A percentile compares a stretch with the other conserved stretches of the same genome.
phyloP scores from a whole-genome alignment of 2,888 invertebrate species.

The Elysia crispata region DNA sequence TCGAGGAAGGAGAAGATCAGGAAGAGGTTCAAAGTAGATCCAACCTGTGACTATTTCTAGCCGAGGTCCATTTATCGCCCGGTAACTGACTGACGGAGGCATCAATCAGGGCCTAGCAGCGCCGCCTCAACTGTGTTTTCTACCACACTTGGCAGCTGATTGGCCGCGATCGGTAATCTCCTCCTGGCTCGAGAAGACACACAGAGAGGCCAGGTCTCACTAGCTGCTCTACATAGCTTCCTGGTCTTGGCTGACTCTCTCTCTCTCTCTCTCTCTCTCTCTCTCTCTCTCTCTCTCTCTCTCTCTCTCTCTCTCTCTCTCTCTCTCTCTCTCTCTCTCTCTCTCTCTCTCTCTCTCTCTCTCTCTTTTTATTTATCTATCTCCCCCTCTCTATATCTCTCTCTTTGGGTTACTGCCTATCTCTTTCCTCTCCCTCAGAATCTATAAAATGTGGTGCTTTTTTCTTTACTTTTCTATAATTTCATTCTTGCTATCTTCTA shows the following conservation, averaged over 20 bases:
- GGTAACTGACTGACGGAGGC: no score
- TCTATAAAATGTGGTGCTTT: no score
- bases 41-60: no score
- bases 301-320: neutral
- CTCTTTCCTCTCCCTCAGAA: neutral
- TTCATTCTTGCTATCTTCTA: no score
- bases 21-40: no score
- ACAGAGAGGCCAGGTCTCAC: neutral
- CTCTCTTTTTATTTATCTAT: neutral
- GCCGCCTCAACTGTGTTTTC: no score
- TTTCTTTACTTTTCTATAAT: no score
- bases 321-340: neutral
- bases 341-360: neutral
- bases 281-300: neutral
- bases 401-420: constrained; percentile 2
- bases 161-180: neutral
- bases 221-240: no score
- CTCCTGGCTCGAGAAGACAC: neutral
- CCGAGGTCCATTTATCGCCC: no score
- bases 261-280: constrained; percentile 1
- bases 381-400: constrained; percentile 6
- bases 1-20: no score
- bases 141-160: neutral
- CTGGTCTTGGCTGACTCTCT: neutral
- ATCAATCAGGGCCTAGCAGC: no score